These are phyloP conservation scores for Sebastes diaconus DNA, from an alignment of 2,797 vertebrate genomes.

Conservation along the genomic window DNA sequence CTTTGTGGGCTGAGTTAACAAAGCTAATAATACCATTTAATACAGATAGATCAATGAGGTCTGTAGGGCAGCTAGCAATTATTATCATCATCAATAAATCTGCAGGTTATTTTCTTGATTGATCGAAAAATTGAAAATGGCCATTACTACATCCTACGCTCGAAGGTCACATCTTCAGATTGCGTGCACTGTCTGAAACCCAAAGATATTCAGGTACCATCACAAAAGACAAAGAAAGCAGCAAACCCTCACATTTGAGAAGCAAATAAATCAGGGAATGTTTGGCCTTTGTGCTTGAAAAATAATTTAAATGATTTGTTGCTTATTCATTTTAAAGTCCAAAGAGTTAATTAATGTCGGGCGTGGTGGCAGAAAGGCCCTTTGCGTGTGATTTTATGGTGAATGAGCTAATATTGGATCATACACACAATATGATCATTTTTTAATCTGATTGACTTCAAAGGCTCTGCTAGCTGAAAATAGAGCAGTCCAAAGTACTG, in stretches of 20 bases:
- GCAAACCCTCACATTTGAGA: neutral
- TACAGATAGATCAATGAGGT: neutral
- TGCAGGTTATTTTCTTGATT: neutral
- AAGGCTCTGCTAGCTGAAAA: neutral
- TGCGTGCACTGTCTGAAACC: neutral
- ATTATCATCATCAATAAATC: neutral
- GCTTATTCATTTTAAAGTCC: neutral
- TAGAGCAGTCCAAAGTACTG: too few species aligned
- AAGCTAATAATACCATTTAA: neutral
- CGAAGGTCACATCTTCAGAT: neutral
- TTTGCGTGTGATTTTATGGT: neutral
- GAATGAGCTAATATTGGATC: neutral
- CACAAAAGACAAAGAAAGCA: neutral
- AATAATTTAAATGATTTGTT: neutral
- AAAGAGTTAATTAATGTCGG: neutral
- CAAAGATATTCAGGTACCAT: neutral
- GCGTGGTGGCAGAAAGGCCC: neutral
- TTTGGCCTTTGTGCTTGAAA: neutral
- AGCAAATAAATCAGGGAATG: neutral
- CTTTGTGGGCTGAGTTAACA: neutral
- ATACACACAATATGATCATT: neutral
- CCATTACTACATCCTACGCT: neutral
- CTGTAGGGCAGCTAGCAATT: neutral
- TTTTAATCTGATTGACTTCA: neutral
- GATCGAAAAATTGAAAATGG: neutral